Evolutionary conservation across 2,888 invertebrate species (phyloP).

Genomic region (Dichetophora obliterata): DNA sequence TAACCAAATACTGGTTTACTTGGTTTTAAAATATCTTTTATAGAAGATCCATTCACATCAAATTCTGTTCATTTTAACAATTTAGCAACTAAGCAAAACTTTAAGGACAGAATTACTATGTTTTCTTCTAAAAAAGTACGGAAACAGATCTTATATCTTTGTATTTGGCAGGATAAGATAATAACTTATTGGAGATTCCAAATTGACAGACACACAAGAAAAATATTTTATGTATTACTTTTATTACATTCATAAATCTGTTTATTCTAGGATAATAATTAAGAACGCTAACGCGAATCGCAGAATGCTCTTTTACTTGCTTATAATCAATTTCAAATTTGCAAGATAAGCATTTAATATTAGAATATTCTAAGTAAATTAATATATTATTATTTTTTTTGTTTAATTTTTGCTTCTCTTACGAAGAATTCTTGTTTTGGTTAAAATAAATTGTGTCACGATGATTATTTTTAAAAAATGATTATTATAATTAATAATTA

Average conservation of each 20-base stretch:
- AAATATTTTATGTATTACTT: constrained; percentile 8
- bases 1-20: too few relatives aligned
- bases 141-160: too few relatives aligned
- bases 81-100: too few relatives aligned
- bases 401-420: constrained; percentile 28
- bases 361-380: constrained; percentile 1
- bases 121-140: too few relatives aligned
- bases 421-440: constrained; percentile 6
- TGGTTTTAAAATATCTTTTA: too few relatives aligned
- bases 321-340: not conserved
- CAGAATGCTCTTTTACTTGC: not conserved
- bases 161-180: too few relatives aligned
- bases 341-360: not conserved
- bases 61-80: too few relatives aligned
- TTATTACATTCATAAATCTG: constrained; percentile 4
- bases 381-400: constrained; percentile 6
- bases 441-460: constrained; percentile 13
- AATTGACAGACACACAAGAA: not conserved
- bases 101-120: too few relatives aligned
- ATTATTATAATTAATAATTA: constrained; percentile 4
- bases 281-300: not conserved
- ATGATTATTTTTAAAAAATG: not conserved
- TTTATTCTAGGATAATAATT: not conserved
- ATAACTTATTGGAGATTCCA: too few relatives aligned
- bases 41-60: too few relatives aligned